These are phyloP conservation scores for Meloidogyne exigua DNA, from an alignment of 1,140 invertebrate genomes.

Conservation along the genomic window DNA sequence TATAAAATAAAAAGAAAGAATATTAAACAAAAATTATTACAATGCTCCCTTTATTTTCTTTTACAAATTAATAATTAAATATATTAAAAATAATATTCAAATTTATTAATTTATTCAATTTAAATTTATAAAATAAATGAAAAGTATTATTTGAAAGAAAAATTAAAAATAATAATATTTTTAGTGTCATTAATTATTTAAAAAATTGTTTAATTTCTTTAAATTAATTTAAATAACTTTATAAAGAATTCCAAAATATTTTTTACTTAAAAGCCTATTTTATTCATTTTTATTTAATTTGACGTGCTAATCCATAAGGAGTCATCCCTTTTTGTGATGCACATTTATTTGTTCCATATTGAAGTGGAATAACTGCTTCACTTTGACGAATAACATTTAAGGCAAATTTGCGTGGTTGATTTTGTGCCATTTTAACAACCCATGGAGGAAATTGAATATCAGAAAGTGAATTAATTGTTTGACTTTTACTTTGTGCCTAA, in stretches of 20 bases:
- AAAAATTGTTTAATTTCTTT: not conserved
- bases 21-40: too few species aligned
- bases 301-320: conserved; percentile 68
- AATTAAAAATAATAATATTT: too few species aligned
- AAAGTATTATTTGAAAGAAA: too few species aligned
- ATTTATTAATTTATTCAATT: too few species aligned
- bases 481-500: conserved; percentile 68
- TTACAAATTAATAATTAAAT: too few species aligned
- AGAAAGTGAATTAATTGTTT: conserved; percentile 39
- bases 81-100: too few species aligned
- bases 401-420: conserved; percentile 67
- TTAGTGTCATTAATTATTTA: conserved; percentile 8
- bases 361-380: conserved; percentile 66
- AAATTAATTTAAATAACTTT: not conserved
- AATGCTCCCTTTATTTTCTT: too few species aligned
- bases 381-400: conserved; percentile 67
- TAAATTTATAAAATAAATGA: too few species aligned
- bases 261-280: not conserved
- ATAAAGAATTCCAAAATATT: not conserved
- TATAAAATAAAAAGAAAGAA: too few species aligned
- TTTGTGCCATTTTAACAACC: conserved; percentile 68
- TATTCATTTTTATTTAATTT: conserved; percentile 61
- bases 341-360: conserved; percentile 66
- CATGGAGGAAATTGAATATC: conserved; percentile 66
- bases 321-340: conserved; percentile 69